Evolutionary conservation across 2,888 invertebrate species (phyloP), one percentile per base, ranked within the genome.

Genomic region (Acleris sparsana): DNA sequence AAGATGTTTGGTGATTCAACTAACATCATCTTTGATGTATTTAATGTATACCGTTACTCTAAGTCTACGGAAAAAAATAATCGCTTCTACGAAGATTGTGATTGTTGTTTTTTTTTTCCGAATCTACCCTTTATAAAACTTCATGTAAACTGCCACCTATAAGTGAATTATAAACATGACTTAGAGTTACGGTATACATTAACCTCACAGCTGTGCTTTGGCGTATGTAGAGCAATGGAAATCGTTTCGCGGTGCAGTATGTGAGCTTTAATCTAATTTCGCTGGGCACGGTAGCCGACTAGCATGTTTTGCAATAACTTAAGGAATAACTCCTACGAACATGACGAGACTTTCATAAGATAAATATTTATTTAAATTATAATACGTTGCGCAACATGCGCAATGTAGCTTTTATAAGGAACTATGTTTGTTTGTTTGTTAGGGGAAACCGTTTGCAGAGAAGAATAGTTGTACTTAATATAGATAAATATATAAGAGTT

Each of bases 221-320:
- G n/a, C 22, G 43, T 53, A 63, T 49, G 53, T 64, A 59, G 64
- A 53, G 49, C 59, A 53, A 55, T 53, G 59, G 49, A 59, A 59
- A 59, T 64, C 16, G 43, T 25, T 59, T 16, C 22, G 48, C 18
- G 43, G 33, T 39, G 17, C 17, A 17, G 56, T 44, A 57, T 58
- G 57, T 52, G 63, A 52, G 63, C 58, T 58, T 46, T 22, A 58
- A 39, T 64, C 33, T 65, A 61, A 65, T 65, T 59, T 65, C 65
- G 39, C 65, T 55, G 59, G 60, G 51, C 65, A 49, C 59, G 33
- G 60, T 65, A 60, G 55, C 51, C 55, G 51, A 55, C 11, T 25
- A 20, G 22, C 46, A 59, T 17, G 60, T 64, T 59, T 61, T 22
- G 60, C 60, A 65, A 65, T 17, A 33, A 16, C 18, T 39, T 60